Conservation (phyloP, 2,888 invertebrate genomes). For the Xanthostigma xanthostigma region DNA sequence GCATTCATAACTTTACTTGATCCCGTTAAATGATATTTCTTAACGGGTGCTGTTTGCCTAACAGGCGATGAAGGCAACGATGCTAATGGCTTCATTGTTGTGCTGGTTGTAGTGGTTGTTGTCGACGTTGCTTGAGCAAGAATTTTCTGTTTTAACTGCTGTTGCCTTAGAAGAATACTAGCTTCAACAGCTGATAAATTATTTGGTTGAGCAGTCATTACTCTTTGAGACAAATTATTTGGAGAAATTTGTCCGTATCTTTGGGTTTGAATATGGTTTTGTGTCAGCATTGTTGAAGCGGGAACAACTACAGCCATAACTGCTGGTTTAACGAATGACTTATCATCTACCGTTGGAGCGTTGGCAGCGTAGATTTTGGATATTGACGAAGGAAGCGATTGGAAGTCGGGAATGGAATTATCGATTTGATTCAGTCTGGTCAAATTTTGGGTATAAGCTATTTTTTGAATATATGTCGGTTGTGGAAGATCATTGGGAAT, state of each 20-base stretch:
- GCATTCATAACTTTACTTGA: slow-evolving; percentile 70
- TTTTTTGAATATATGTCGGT: slow-evolving; percentile 27
- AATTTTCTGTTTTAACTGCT: slow-evolving; percentile 46
- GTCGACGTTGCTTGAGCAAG: slow-evolving; percentile 23
- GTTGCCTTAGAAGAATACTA: slow-evolving; percentile 54
- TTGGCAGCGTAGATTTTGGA: slow-evolving; percentile 30
- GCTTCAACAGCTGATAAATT: slow-evolving; percentile 57
- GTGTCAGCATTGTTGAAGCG: slow-evolving; percentile 16
- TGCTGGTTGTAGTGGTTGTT: slow-evolving; percentile 30
- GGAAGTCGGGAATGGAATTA: slow-evolving; percentile 35
- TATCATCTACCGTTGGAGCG: slow-evolving; percentile 18
- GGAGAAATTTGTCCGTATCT: slow-evolving; percentile 6
- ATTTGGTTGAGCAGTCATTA: slow-evolving; percentile 27
- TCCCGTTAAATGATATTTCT: slow-evolving; percentile 8
- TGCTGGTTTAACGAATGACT: slow-evolving; percentile 10
- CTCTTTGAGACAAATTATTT: slow-evolving; percentile 21
- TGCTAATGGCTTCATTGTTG: slow-evolving; percentile 25
- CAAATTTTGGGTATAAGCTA: slow-evolving; percentile 21
- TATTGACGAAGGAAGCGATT: slow-evolving; percentile 38
- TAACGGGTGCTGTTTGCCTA: slow-evolving; percentile 20
- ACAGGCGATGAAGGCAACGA: slow-evolving; percentile 27
- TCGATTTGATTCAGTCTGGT: slow-evolving; percentile 27
- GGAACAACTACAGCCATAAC: slow-evolving; percentile 22
- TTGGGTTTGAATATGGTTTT: slow-evolving; percentile 9
- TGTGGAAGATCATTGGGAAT: slow-evolving; percentile 31